Percentiles rank a stretch among this genome's conserved stretches.
These are phyloP conservation scores for Coluber constrictor DNA, from an alignment of 2,797 vertebrate genomes.

Conservation along the genomic window DNA sequence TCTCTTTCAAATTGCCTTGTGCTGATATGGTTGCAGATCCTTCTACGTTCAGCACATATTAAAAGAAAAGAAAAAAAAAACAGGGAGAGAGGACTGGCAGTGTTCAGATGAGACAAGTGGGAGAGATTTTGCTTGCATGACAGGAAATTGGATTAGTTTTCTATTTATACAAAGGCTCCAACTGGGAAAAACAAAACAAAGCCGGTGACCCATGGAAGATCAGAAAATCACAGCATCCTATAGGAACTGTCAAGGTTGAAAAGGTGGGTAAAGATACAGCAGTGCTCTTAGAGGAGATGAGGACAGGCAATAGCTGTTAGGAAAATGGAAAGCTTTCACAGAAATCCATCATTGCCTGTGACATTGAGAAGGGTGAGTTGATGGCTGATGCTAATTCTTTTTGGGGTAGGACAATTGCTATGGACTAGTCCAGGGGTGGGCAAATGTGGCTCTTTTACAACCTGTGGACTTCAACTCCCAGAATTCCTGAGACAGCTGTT, in stretches of 20 bases:
- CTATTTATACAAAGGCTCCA: not conserved
- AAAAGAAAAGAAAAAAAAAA: slow-evolving; percentile 18
- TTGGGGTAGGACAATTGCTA: not conserved
- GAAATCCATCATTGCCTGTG: not conserved
- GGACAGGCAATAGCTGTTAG: not conserved
- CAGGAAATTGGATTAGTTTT: slow-evolving; percentile 17
- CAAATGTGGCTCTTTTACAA: too few relatives aligned
- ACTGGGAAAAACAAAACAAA: not conserved
- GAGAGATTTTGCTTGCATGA: slow-evolving; percentile 6
- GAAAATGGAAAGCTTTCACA: not conserved
- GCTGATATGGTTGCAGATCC: slow-evolving; percentile 39
- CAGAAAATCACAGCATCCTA: not conserved
- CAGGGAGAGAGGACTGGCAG: slow-evolving; percentile 50
- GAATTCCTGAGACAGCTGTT: too few relatives aligned
- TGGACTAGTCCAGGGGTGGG: not conserved
- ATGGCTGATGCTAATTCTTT: not conserved
- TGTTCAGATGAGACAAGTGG: slow-evolving; percentile 35
- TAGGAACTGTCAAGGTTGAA: not conserved
- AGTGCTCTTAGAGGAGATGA: not conserved
- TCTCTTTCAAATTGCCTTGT: slow-evolving; percentile 65
- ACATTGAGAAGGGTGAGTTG: not conserved
- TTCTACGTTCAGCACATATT: slow-evolving; percentile 55
- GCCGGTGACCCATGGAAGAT: not conserved
- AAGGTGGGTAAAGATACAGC: not conserved
- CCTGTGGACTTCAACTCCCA: too few relatives aligned